Evolutionary conservation across 2,797 vertebrate species (phyloP), one percentile per base, ranked within the genome.

Genomic region (Acipenser oxyrinchus): DNA sequence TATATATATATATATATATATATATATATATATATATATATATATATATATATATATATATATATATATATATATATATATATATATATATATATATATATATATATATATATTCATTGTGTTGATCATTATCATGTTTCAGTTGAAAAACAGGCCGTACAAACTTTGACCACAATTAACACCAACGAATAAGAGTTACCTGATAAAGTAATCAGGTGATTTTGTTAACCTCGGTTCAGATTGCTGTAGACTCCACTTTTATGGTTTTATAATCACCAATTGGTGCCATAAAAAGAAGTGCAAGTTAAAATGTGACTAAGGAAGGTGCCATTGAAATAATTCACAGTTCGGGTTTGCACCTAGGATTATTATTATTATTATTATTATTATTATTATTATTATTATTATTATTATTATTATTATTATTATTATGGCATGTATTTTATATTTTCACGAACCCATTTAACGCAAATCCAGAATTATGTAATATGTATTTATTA

Each of bases 141-240:
- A 58, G 15, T 11, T 58, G 55, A 58, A 58, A 7, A 11, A 13
- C 4, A 7, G n/a, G 55, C 4, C 6, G 9, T 51, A 58, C 73
- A 77, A 83, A 82, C 76, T 82, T 76, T 74, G 72, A 78, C 77
- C 82, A 52, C 53, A 66, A 62, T 50, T 72, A 78, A 72, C 74
- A 77, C 55, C 51, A 70, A 75, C 74, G 72, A 69, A 64, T 51
- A 49, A 49, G 61, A 61, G 50, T 49, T 52, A 53, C n/a, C 52
- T 59, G 3, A 68, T 70, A 66, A 18, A 6, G 12, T 51, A n/a
- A 0, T 7, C 71, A 8, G 11, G 10, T 2, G 6, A 1, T 73
- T 70, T 62, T 58, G 12, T 58, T n/a, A 58, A 7, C 55, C 55
- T n/a, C 55, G 7, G 55, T n/a, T 13, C 15, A 58, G 12, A 11